These are phyloP conservation scores for Parapsyche elsis DNA, from an alignment of 1,140 invertebrate genomes.

Conservation along the genomic window DNA sequence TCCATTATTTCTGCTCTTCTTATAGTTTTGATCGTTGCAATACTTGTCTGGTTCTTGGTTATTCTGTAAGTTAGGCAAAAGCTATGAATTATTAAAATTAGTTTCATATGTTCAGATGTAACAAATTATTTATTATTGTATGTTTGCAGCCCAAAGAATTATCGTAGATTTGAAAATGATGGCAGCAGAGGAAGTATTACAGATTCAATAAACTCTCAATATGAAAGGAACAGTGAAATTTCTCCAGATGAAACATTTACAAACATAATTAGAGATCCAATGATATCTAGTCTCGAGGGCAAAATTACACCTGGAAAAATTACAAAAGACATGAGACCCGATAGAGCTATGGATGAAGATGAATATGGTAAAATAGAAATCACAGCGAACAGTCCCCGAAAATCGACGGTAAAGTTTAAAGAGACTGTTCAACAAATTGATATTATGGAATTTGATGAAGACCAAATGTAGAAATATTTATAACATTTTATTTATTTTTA, in stretches of 20 bases:
- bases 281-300: conserved; percentile 1
- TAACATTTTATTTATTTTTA: neutral
- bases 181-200: conserved; percentile 1
- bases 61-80: conserved; percentile 46
- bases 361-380: conserved; percentile 25
- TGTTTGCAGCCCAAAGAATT: conserved; percentile 57
- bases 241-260: neutral
- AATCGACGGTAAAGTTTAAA: conserved; percentile 57
- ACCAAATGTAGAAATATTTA: conserved; percentile 41
- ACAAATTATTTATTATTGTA: conserved; percentile 50
- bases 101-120: neutral
- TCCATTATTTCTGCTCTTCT: conserved; percentile 57
- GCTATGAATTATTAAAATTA: conserved; percentile 4
- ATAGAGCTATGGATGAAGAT: neutral
- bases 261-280: neutral
- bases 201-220: conserved; percentile 14
- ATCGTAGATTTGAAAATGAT: conserved; percentile 1
- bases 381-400: conserved; percentile 36
- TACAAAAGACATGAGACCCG: conserved; percentile 28
- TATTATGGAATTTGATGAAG: conserved; percentile 55
- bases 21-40: conserved; percentile 54
- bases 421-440: conserved; percentile 59
- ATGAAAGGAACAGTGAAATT: neutral
- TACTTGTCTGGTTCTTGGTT: conserved; percentile 56
- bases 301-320: neutral